Evolutionary conservation across 2,797 vertebrate genomes (phyloP).

Genomic region (Semaprochilodus insignis): DNA sequence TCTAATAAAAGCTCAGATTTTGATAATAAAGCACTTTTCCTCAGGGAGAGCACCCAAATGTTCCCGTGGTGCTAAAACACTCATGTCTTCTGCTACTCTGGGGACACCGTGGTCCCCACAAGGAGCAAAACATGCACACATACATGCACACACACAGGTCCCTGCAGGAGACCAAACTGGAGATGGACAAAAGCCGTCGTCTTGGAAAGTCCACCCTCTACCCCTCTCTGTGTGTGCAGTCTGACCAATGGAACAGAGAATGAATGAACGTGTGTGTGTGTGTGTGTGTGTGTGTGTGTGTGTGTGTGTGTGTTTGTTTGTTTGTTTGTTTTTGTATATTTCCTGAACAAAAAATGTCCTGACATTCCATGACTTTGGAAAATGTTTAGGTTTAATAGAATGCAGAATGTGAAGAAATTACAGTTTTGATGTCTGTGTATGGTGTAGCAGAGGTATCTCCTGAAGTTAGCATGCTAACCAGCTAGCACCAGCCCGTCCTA

Average conservation of each 20-base stretch:
- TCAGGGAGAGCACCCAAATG: neutral
- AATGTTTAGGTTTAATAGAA: too few species aligned
- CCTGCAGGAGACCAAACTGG: constrained; percentile 72
- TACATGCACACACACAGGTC: constrained; percentile 57
- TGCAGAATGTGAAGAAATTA: too few species aligned
- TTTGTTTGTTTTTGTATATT: neutral
- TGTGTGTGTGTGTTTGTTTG: constrained; percentile 62
- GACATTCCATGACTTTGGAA: neutral
- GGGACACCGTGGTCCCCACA: neutral
- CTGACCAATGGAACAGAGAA: constrained; percentile 53
- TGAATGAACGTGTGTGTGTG: constrained; percentile 60
- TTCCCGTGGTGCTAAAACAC: neutral
- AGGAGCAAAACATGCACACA: constrained; percentile 17
- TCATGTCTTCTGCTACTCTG: neutral
- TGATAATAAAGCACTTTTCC: constrained; percentile 10
- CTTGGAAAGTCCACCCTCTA: constrained; percentile 44
- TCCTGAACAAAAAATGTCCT: neutral
- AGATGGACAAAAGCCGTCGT: constrained; percentile 75
- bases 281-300: constrained; percentile 64
- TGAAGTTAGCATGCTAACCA: too few species aligned
- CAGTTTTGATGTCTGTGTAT: too few species aligned
- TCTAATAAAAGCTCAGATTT: neutral
- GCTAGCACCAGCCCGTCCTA: too few species aligned
- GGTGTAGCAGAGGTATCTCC: too few species aligned
- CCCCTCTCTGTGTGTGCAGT: constrained; percentile 36